These are phyloP conservation scores for Bugula neritina DNA, from an alignment of 2,888 invertebrate species.

Conservation along the genomic window DNA sequence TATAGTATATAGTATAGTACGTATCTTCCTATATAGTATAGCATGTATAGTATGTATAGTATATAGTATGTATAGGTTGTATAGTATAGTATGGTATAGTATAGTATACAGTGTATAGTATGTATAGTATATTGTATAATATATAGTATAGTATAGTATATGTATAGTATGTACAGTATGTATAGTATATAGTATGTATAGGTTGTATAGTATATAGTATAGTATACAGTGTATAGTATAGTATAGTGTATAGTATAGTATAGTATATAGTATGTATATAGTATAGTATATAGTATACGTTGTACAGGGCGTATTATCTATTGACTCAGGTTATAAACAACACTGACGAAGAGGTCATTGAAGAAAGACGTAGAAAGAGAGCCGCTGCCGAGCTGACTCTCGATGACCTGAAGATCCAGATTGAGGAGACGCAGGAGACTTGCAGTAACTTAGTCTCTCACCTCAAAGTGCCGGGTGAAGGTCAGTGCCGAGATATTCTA, in stretches of 20 bases:
- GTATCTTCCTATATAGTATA: too few species aligned
- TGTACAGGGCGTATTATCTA: background rate
- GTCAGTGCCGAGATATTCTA: background rate
- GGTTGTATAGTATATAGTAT: background rate
- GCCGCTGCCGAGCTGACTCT: background rate
- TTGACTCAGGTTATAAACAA: too few species aligned
- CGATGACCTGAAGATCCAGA: background rate
- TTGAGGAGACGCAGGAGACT: background rate
- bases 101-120: background rate
- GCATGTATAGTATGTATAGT: too few species aligned
- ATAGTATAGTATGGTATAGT: background rate
- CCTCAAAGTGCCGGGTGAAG: constrained; percentile 20
- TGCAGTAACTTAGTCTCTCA: background rate
- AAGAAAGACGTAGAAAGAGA: background rate
- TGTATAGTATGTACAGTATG: background rate
- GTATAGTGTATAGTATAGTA: background rate
- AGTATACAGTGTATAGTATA: background rate
- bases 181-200: background rate
- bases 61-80: background rate
- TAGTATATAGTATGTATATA: background rate
- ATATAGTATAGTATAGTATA: background rate
- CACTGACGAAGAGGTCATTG: background rate
- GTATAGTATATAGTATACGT: background rate
- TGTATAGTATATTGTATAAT: too few species aligned
- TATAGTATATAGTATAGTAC: too few species aligned